phyloP scores from a whole-genome alignment of 53 echinoderm and acorn worm genomes.

The Hippasteria phrygiana region DNA sequence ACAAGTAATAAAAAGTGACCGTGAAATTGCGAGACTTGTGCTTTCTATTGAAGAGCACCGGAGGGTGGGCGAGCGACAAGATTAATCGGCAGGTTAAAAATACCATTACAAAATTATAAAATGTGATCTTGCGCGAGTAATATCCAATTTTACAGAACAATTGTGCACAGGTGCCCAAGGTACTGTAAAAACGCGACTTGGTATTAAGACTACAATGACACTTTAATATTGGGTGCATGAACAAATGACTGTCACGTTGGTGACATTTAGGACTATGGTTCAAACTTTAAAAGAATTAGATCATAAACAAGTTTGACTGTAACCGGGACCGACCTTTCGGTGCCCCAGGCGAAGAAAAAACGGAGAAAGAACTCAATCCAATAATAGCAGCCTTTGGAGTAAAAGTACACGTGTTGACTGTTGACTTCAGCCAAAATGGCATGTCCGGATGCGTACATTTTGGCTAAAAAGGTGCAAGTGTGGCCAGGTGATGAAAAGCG shows the following conservation, averaged over 20 bases:
- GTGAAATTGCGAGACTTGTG: too few relatives aligned
- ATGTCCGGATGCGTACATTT: slow-evolving; percentile 60
- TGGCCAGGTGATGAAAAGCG: slow-evolving; percentile 63
- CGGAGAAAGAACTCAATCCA: slow-evolving; percentile 17
- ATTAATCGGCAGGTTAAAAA: too few relatives aligned
- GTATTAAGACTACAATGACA: neutral
- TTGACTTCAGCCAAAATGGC: slow-evolving; percentile 64
- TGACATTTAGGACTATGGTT: slow-evolving; percentile 48
- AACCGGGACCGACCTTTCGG: slow-evolving; percentile 60
- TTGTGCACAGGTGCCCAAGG: too few relatives aligned
- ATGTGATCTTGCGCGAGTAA: too few relatives aligned
- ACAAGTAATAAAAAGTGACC: too few relatives aligned
- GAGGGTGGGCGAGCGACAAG: too few relatives aligned
- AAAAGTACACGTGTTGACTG: slow-evolving; percentile 69
- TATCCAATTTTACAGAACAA: too few relatives aligned
- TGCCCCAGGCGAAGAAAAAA: slow-evolving; percentile 41
- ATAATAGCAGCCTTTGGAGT: slow-evolving; percentile 44
- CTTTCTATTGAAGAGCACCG: too few relatives aligned
- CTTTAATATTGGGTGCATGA: neutral
- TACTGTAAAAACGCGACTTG: too few relatives aligned
- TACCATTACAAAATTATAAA: too few relatives aligned
- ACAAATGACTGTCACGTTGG: slow-evolving; percentile 8
- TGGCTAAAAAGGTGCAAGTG: slow-evolving; percentile 66
- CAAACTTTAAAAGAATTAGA: slow-evolving; percentile 10
- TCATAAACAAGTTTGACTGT: slow-evolving; percentile 46